Evolutionary conservation across 1,140 invertebrate genomes (phyloP).

Genomic region (Drosophila dunni): DNA sequence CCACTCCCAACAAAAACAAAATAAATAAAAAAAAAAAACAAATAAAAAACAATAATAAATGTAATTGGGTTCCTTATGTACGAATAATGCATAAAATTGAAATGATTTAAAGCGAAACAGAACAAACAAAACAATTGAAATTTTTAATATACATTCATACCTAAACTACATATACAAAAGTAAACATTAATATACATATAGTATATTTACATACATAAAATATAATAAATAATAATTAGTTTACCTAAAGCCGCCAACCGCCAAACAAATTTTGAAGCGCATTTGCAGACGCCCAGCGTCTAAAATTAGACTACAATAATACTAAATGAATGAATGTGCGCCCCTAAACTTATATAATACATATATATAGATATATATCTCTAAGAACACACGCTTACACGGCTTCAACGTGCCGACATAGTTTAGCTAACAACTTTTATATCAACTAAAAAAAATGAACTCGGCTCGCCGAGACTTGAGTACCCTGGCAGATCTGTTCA

Average conservation of each 20-base stretch:
- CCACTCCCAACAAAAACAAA: conserved; percentile 5
- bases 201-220: conserved; percentile 38
- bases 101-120: conserved; percentile 42
- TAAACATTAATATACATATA: conserved; percentile 35
- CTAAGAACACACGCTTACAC: conserved; percentile 71
- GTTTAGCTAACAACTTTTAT: conserved; percentile 72
- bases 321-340: conserved; percentile 31
- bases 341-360: conserved; percentile 21
- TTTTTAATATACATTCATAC: conserved; percentile 54
- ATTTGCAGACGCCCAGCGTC: conserved; percentile 77
- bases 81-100: conserved; percentile 42
- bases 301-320: conserved; percentile 67
- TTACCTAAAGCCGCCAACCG: conserved; percentile 61
- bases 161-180: conserved; percentile 30
- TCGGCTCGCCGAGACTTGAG: conserved; percentile 42
- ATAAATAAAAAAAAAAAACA: conserved; percentile 20
- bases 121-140: conserved; percentile 64
- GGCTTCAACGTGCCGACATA: conserved; percentile 50
- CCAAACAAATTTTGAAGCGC: conserved; percentile 72
- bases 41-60: neutral
- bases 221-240: conserved; percentile 46
- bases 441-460: conserved; percentile 40
- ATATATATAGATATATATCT: conserved; percentile 18
- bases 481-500: conserved; percentile 18
- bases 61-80: conserved; percentile 56